Evolutionary conservation across 1,140 invertebrate species (phyloP).

Genomic region (Drosophila ogumai): DNA sequence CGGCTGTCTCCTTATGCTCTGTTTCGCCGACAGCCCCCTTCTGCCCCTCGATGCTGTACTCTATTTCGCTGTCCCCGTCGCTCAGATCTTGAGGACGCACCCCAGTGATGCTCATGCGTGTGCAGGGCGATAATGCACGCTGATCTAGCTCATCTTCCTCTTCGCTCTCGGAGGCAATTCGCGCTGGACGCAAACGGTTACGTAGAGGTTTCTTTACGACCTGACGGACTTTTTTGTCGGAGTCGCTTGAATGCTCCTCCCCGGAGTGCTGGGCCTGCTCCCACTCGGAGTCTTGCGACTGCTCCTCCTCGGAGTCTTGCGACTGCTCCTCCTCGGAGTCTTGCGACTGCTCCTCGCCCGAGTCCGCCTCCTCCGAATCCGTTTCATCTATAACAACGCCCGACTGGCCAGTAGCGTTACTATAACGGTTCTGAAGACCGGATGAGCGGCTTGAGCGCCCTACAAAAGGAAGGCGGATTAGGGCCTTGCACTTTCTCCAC

Average conservation of each 20-base stretch:
- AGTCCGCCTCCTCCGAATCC: slow-evolving; percentile 8
- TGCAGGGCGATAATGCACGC: slow-evolving; percentile 68
- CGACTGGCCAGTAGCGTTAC: slow-evolving; percentile 22
- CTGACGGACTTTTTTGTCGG: not conserved
- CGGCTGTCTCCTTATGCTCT: slow-evolving; percentile 3
- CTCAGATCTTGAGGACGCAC: slow-evolving; percentile 67
- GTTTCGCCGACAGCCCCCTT: not conserved
- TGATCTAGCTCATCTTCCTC: slow-evolving; percentile 73
- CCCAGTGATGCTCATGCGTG: slow-evolving; percentile 81
- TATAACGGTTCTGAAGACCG: not conserved
- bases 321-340: not conserved
- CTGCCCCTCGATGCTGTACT: slow-evolving; percentile 57
- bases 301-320: not conserved
- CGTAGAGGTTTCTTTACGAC: not conserved
- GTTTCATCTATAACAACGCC: slow-evolving; percentile 48
- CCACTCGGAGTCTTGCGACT: slow-evolving; percentile 15
- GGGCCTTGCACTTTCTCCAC: too few relatives aligned
- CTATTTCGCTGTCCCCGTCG: slow-evolving; percentile 75
- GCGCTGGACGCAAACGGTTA: not conserved
- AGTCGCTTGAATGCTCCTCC: too few relatives aligned
- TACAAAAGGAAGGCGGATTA: slow-evolving; percentile 1
- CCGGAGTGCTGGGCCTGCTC: too few relatives aligned
- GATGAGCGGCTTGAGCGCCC: slow-evolving; percentile 42
- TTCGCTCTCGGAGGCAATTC: slow-evolving; percentile 53
- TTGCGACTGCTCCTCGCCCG: not conserved